These are phyloP conservation scores for Plotosus lineatus DNA, from an alignment of 2,113 vertebrate species.

Conservation along the genomic window DNA sequence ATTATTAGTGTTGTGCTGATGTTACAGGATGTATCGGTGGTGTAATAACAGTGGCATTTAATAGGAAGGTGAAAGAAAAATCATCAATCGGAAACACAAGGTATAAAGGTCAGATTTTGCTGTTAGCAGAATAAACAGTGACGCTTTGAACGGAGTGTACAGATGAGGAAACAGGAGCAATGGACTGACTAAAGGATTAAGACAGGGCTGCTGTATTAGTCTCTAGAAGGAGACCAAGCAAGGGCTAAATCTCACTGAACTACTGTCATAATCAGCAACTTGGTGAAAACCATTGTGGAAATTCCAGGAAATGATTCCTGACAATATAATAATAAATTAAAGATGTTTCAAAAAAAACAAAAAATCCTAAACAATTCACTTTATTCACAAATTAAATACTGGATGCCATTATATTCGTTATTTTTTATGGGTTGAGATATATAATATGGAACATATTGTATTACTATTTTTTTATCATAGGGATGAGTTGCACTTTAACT, in stretches of 20 bases:
- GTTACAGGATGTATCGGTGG: no score
- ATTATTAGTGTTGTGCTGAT: not conserved
- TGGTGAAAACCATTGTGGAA: not conserved
- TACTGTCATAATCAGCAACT: not conserved
- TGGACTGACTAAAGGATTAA: constrained; percentile 2
- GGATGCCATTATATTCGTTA: not conserved
- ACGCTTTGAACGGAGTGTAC: not conserved
- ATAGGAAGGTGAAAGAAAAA: not conserved
- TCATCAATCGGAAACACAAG: not conserved
- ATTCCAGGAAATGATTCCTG: not conserved
- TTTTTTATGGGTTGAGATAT: not conserved
- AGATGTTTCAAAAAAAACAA: not conserved
- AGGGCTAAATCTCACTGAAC: not conserved
- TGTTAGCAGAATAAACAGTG: not conserved
- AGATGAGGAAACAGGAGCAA: not conserved
- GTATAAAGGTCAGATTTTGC: not conserved
- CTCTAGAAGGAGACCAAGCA: not conserved
- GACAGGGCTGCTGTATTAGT: not conserved
- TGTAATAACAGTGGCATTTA: not conserved
- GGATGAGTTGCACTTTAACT: no score
- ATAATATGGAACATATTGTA: no score
- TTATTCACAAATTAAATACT: not conserved
- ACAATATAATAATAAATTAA: not conserved
- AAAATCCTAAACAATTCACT: not conserved
- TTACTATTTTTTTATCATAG: no score